Base-by-base conservation (phyloP, 2,797 vertebrate species). In the Cossypha caffra region DNA sequence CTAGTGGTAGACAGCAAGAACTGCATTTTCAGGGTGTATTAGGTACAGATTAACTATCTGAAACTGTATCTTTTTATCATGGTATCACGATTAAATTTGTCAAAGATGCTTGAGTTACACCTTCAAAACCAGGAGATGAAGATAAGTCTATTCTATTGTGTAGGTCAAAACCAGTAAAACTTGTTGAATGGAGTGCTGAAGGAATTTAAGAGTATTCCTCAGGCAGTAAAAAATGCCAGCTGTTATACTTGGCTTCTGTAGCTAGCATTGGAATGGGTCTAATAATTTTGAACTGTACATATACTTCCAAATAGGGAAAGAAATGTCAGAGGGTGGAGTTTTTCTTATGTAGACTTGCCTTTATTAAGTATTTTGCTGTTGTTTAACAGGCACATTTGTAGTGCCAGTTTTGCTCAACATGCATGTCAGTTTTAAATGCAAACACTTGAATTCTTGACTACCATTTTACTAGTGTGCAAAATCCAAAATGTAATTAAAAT, bases 1-100 rank as follows among this genome's bases (percentile, higher is more conserved):
- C 96, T 97, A 96, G 96, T 96, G 95, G 94, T 59, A 23, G 90
- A 86, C 42, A 63, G 31, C 18, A 45, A 90, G 90, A 96, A 95
- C 61, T 96, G 88, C 94, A 86, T 78, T 94, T 86, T 43, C 38
- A 71, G 17, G 4, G 12, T 79, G 3, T 47, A 3, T 43, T 51
- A 40, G 21, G 20, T 63, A 21, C 20, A 50, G 63, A 9, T 38
- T 43, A 50, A 31, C 50, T 85, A 0, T 67, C 29, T 81, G 55
- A 55, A 68, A 37, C 42, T 11, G 35, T 58, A 45, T 28, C 16
- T 16, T 71, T 87, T 93, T 76, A 16, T 55, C 3, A 3, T 20
- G 51, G 9, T 28, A 15, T 66, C 52, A 18, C 17, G 17, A 33
- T 62, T 16, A 77, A 45, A 72, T 75, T 64, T 55, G 7, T 59